phyloP scores from a whole-genome alignment of 2,888 invertebrate species.

The Hyposoter didymator region DNA sequence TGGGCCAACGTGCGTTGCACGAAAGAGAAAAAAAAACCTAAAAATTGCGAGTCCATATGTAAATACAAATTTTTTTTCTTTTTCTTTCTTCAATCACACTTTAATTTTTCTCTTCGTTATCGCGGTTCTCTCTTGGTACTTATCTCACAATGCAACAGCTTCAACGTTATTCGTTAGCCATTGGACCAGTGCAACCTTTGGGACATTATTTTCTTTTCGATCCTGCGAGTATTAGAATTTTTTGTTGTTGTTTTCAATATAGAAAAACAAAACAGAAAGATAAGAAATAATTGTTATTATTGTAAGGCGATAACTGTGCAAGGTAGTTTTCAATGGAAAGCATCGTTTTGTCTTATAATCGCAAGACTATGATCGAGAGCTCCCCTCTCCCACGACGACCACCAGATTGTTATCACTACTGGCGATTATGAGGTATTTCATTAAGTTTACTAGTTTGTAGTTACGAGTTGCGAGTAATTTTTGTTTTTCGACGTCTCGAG shows the following conservation, averaged over 20 bases:
- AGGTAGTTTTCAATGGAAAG: constrained; percentile 1
- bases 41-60: constrained; percentile 10
- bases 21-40: not conserved
- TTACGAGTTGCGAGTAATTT: constrained; percentile 38
- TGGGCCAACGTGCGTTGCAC: constrained; percentile 9
- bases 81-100: constrained; percentile 25
- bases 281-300: not conserved
- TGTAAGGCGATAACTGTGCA: not conserved
- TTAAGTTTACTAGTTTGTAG: constrained; percentile 59
- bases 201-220: constrained; percentile 39
- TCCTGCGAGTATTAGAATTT: constrained; percentile 45
- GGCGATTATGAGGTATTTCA: constrained; percentile 64
- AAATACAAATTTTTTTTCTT: constrained; percentile 29
- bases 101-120: constrained; percentile 32
- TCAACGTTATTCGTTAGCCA: constrained; percentile 26
- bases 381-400: constrained; percentile 43
- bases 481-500: constrained; percentile 30
- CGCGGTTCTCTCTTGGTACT: constrained; percentile 63
- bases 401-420: constrained; percentile 34
- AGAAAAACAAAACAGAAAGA: not conserved
- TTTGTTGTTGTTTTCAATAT: constrained; percentile 22
- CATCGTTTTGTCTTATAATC: constrained; percentile 24
- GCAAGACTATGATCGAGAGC: constrained; percentile 37
- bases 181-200: constrained; percentile 52
- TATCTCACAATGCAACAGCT: constrained; percentile 55